Conservation (phyloP, 2,888 invertebrate species). For the Dascillus cervinus region DNA sequence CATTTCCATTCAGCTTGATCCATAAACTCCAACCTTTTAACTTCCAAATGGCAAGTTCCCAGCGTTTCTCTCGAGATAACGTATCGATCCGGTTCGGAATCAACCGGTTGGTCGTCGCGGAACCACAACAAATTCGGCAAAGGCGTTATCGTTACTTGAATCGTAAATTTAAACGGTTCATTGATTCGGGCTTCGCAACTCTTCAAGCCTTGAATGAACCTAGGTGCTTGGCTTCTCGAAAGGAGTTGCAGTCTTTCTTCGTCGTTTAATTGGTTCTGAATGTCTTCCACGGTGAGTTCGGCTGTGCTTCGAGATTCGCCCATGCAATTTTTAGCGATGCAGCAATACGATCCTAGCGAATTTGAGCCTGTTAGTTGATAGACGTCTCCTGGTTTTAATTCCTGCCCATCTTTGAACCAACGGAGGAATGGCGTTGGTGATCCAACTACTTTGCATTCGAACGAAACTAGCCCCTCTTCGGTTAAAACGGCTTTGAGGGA, state of each 20-base stretch:
- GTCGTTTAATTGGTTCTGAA: conserved; percentile 80
- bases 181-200: conserved; percentile 77
- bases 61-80: conserved; percentile 59
- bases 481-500: conserved; percentile 81
- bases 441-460: conserved; percentile 89
- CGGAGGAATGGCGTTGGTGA: conserved; percentile 80
- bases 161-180: conserved; percentile 70
- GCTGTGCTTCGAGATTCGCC: conserved; percentile 81
- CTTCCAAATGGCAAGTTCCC: conserved; percentile 65
- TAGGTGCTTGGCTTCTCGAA: conserved; percentile 73
- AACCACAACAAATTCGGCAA: conserved; percentile 82
- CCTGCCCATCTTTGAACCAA: conserved; percentile 91
- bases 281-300: conserved; percentile 83
- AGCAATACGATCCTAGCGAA: conserved; percentile 82
- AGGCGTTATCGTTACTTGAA: conserved; percentile 76
- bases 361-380: conserved; percentile 87
- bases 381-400: conserved; percentile 85
- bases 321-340: conserved; percentile 85
- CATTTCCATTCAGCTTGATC: conserved; percentile 93
- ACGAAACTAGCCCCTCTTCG: conserved; percentile 86
- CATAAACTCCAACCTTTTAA: conserved; percentile 66
- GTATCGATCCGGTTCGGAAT: conserved; percentile 58
- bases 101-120: conserved; percentile 74
- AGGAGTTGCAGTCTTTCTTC: conserved; percentile 73
- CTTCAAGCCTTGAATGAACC: conserved; percentile 72